Base-by-base conservation (phyloP, 2,888 invertebrate species). In the Listrodromus nycthemerus region DNA sequence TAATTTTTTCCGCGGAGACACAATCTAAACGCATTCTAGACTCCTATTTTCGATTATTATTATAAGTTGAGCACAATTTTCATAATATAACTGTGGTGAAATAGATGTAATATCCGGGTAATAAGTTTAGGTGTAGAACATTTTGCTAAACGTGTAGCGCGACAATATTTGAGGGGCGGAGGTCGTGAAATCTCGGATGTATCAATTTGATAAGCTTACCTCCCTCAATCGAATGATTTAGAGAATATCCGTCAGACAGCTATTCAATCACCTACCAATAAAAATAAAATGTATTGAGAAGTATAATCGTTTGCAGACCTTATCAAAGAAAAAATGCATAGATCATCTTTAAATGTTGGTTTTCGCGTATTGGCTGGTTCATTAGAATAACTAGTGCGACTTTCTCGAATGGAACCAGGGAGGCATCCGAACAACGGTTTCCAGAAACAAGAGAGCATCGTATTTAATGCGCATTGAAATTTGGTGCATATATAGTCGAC, bases 401-500 rank as follows among this genome's bases (percentile, higher is more conserved):
- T 70, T 41, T 37, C 21, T 27, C 65, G 55, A 69, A 74, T 37
- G 80, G 24, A 37, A 65, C 21, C 58, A 83, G 27, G 37, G 33
- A 65, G 37, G 52, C 16, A 33, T 27, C 33, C 10, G 45, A 65
- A 77, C 80, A 73, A 63, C 71, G 52, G 65, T 76, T 67, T 73
- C 65, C 63, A 77, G 61, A 66, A 73, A 52, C 55, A 61, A 74
- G 76, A 55, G 66, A 41, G 50, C 58, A 76, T 69, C 77, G 73
- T 63, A 80, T 84, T 74, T 70, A 84, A 80, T 63, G 55, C 63
- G 37, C 24, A 70, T 61, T 76, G 67, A 71, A 75, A 69, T 71
- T 41, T 21, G n/a, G 48, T 33, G 52, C 37, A 33, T 33, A 16
- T 73, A 74, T 58, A 69, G 65, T 24, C 48, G 19, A 13, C 52